Evolutionary conservation across 2,888 invertebrate species (phyloP).

Genomic region (Fragum sueziense): DNA sequence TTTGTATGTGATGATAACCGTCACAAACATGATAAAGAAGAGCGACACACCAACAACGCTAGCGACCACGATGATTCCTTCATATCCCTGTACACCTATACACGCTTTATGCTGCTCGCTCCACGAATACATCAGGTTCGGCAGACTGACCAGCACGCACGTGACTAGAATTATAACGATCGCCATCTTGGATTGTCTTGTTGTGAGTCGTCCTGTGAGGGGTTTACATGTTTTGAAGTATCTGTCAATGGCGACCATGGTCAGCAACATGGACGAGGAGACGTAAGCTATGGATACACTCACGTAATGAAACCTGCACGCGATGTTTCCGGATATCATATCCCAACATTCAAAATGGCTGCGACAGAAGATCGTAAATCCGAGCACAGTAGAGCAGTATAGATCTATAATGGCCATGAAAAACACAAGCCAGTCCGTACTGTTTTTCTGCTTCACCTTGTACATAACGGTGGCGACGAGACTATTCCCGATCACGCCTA

Average conservation of each 20-base stretch:
- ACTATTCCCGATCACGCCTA: not conserved
- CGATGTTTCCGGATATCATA: not conserved
- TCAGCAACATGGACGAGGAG: slow-evolving; percentile 1
- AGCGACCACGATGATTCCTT: not conserved
- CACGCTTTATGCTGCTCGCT: not conserved
- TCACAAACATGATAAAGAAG: not conserved
- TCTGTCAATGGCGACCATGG: not conserved
- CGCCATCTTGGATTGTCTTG: not conserved
- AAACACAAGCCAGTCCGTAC: not conserved
- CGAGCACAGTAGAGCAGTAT: not conserved
- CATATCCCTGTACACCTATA: not conserved
- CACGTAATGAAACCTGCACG: not conserved
- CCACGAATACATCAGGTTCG: not conserved
- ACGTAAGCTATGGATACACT: not conserved
- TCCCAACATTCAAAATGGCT: not conserved
- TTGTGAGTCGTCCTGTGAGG: not conserved
- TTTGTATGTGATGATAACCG: not conserved
- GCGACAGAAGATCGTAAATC: not conserved
- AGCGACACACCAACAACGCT: not conserved
- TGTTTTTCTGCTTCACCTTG: not conserved
- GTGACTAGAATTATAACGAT: not conserved
- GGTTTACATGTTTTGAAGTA: slow-evolving; percentile 1
- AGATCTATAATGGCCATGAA: not conserved
- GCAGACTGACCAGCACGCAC: not conserved
- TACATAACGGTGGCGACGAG: not conserved